Percentiles rank a stretch among this genome's conserved stretches.
Conservation (phyloP, 2,113 vertebrate species). For the Girardinichthys multiradiatus region DNA sequence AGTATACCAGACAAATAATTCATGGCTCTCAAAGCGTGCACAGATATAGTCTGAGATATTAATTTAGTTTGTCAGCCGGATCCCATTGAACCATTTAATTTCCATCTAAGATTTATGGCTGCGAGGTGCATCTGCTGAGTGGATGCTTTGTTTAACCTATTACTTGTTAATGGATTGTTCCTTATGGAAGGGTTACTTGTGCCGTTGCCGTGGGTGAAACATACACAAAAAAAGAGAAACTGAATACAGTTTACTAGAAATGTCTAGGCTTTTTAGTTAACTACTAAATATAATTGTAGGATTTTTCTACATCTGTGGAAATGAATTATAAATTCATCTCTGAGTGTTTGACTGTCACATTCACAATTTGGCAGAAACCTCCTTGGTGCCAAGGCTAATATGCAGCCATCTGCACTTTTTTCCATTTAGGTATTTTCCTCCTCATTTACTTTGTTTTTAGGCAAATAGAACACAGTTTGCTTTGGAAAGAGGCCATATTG, state of each 20-base stretch:
- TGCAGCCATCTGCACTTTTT: conserved; percentile 5
- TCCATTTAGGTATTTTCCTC: not conserved
- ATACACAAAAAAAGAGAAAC: too few species aligned
- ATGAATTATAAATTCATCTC: not conserved
- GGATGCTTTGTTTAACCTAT: not conserved
- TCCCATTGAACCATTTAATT: not conserved
- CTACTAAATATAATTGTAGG: not conserved
- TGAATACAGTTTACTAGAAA: not conserved
- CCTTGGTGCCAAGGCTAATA: not conserved
- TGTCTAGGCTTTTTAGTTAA: not conserved
- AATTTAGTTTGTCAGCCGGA: not conserved
- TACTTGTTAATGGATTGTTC: not conserved
- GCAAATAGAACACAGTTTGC: not conserved
- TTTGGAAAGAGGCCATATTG: not conserved
- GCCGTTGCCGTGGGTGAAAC: too few species aligned
- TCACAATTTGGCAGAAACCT: not conserved
- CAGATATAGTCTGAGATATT: conserved; percentile 7
- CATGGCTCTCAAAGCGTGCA: conserved; percentile 4
- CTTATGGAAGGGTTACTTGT: not conserved
- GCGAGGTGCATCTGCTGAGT: not conserved
- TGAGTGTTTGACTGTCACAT: not conserved
- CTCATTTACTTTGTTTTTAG: not conserved
- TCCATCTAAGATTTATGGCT: not conserved
- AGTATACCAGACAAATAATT: conserved; percentile 7
- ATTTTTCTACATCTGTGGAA: not conserved